Percentiles rank a stretch among this genome's conserved stretches.
These are phyloP conservation scores for Anas bahamensis DNA, from an alignment of 2,797 vertebrate species.

Conservation along the genomic window DNA sequence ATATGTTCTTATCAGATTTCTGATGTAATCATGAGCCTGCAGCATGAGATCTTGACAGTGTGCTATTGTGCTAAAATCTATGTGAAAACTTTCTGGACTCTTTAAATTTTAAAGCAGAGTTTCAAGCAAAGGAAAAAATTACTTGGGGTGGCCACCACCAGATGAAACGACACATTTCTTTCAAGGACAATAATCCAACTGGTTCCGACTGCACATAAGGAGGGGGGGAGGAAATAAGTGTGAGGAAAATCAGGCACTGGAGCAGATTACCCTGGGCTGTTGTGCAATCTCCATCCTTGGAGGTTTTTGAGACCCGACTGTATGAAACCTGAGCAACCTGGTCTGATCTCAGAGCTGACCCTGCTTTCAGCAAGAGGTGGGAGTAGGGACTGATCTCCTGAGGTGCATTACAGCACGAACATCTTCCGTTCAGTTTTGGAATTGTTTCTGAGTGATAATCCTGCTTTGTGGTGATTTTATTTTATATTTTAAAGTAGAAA, in stretches of 20 bases:
- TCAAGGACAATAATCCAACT: not conserved
- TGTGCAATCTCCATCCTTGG: not conserved
- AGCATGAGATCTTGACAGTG: not conserved
- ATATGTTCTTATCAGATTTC: not conserved
- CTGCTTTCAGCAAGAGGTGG: not conserved
- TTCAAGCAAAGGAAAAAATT: not conserved
- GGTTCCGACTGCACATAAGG: not conserved
- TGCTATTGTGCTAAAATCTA: not conserved
- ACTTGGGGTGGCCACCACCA: not conserved
- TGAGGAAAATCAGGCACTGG: not conserved
- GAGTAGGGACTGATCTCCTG: not conserved
- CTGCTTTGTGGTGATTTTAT: not conserved
- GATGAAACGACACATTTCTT: not conserved
- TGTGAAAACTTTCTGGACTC: not conserved
- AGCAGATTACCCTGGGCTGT: not conserved
- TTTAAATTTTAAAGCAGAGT: not conserved
- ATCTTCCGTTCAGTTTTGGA: not conserved
- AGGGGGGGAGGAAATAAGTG: not conserved
- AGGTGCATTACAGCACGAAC: not conserved
- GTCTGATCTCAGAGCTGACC: not conserved
- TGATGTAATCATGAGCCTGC: not conserved
- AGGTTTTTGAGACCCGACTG: not conserved
- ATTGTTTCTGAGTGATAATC: not conserved
- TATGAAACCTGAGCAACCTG: not conserved
- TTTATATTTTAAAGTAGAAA: not conserved